Percentiles rank a stretch among this genome's conserved stretches.
These are phyloP conservation scores for Plecturocebus donacophilus DNA, from an alignment of 2,113 vertebrate species.

Conservation along the genomic window DNA sequence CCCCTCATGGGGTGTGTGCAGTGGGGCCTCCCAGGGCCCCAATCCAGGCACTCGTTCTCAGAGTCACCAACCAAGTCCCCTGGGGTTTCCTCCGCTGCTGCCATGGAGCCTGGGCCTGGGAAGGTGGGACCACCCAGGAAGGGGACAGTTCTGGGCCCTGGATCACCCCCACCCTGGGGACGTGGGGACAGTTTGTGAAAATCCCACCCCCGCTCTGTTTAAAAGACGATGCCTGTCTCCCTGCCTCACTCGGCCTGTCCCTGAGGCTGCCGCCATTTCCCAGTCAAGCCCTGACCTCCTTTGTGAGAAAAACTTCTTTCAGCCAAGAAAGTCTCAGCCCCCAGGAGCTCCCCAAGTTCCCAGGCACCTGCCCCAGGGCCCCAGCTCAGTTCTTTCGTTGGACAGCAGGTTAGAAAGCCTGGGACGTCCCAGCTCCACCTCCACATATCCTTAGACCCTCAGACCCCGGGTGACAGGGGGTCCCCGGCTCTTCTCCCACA, in stretches of 20 bases:
- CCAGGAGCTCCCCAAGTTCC: rapidly evolving
- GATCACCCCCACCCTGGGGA: too few relatives aligned
- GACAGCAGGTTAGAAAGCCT: background rate
- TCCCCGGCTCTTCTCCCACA: rapidly evolving
- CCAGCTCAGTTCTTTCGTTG: rapidly evolving
- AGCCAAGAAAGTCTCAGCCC: rapidly evolving
- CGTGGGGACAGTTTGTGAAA: background rate
- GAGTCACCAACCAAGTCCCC: background rate
- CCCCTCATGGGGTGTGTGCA: too few relatives aligned
- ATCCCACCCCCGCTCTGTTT: too few relatives aligned
- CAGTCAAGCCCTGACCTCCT: background rate
- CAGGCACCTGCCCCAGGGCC: background rate
- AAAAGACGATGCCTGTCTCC: background rate
- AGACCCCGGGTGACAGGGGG: background rate
- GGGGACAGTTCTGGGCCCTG: background rate
- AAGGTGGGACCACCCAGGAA: background rate
- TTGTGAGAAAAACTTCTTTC: background rate
- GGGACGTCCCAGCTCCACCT: too few relatives aligned
- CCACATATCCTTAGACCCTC: background rate
- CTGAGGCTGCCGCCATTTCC: background rate
- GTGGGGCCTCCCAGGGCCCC: background rate
- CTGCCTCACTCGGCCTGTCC: too few relatives aligned
- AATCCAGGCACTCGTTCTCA: background rate
- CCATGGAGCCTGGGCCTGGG: background rate
- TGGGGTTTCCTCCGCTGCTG: too few relatives aligned